Percentiles rank a stretch among this genome's conserved stretches.
Evolutionary conservation across 64 coral and sea anemone genomes (phyloP).

Genomic region (Stichodactyla mertensii): DNA sequence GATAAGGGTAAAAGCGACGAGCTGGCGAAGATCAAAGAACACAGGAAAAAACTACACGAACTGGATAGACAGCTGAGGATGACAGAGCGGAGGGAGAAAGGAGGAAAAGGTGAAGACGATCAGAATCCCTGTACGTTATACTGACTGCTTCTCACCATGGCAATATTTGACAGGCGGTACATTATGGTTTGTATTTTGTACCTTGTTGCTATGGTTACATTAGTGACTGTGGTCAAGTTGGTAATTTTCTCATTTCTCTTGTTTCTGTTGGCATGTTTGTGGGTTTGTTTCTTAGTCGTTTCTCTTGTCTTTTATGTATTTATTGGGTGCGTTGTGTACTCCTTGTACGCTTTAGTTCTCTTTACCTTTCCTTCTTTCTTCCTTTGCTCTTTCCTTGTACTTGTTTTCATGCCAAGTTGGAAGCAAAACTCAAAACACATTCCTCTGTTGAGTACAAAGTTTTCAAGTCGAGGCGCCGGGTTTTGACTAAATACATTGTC

Average conservation of each 20-base stretch:
- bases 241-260: conserved; percentile 1
- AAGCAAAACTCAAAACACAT: neutral
- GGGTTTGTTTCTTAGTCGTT: neutral
- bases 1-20: conserved; percentile 93
- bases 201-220: conserved; percentile 14
- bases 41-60: conserved; percentile 85
- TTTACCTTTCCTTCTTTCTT: neutral
- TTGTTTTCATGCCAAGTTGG: neutral
- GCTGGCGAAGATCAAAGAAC: conserved; percentile 88
- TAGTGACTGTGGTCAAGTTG: conserved; percentile 25
- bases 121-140: conserved; percentile 72
- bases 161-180: conserved; percentile 21
- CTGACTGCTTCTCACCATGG: conserved; percentile 30
- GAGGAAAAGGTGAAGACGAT: conserved; percentile 66
- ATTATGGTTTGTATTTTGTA: conserved; percentile 26
- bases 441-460: neutral
- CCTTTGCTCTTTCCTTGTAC: neutral
- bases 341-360: neutral
- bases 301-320: conserved; percentile 4
- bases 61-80: conserved; percentile 89
- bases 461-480: neutral
- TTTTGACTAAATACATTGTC: neutral
- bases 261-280: conserved; percentile 13
- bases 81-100: conserved; percentile 66
- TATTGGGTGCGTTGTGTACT: conserved; percentile 8